Percentiles rank a stretch among this genome's conserved stretches.
Conservation (phyloP, 2,888 invertebrate species). For the Euzetes globulus region DNA sequence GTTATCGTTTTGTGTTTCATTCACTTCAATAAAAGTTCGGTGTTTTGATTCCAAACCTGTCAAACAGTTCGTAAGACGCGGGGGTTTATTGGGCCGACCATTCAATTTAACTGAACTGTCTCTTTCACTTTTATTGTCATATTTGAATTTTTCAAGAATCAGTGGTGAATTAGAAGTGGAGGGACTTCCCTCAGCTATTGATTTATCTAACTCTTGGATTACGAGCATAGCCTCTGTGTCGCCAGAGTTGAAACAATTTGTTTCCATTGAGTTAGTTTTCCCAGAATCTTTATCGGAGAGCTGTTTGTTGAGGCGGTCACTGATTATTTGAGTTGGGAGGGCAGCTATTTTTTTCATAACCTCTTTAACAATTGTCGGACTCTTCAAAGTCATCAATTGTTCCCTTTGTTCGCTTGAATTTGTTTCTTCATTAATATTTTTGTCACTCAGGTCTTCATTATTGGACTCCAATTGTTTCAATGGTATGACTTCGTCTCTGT, state of each 20-base stretch:
- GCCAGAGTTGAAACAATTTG: neutral
- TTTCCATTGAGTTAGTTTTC: neutral
- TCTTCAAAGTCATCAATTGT: constrained; percentile 33
- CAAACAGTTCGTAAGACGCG: neutral
- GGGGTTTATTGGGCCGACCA: constrained; percentile 3
- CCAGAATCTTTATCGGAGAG: neutral
- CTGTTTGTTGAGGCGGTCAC: neutral
- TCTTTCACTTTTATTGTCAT: neutral
- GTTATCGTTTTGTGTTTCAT: constrained; percentile 40
- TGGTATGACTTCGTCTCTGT: neutral
- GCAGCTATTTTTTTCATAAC: constrained; percentile 16
- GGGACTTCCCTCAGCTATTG: constrained; percentile 35
- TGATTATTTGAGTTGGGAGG: neutral
- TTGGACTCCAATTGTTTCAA: neutral
- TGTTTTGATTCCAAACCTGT: neutral
- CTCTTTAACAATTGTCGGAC: constrained; percentile 31
- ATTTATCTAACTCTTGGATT: constrained; percentile 34
- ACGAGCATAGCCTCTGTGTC: constrained; percentile 35
- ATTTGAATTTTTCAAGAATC: neutral
- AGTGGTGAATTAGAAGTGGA: constrained; percentile 8
- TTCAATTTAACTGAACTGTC: neutral
- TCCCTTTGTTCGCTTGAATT: neutral
- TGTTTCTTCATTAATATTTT: neutral
- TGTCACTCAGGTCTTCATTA: neutral
- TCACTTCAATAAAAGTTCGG: constrained; percentile 22